phyloP scores from a whole-genome alignment of 2,797 vertebrate species.

The Dipus sagitta region DNA sequence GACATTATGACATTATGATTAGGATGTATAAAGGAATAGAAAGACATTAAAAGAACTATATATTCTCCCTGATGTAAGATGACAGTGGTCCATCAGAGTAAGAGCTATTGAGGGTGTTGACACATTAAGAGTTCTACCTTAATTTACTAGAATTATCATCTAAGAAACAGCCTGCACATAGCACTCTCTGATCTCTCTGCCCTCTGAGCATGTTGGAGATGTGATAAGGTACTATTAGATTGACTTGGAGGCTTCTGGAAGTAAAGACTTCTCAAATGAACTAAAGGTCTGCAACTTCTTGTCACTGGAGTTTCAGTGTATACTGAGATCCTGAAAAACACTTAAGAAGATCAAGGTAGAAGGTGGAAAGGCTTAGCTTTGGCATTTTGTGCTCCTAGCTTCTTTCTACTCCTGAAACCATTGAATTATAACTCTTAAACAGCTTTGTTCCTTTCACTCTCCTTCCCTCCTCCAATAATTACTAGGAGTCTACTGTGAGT shows the following conservation, averaged over 20 bases:
- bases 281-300: conserved; percentile 22
- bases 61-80: conserved; percentile 26
- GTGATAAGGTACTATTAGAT: conserved; percentile 32
- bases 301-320: conserved; percentile 37
- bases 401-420: conserved; percentile 4
- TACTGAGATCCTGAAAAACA: conserved; percentile 1
- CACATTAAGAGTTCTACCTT: conserved; percentile 55
- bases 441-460: background rate
- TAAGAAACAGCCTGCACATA: conserved; percentile 39
- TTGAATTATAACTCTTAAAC: conserved; percentile 39
- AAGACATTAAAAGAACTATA: conserved; percentile 59
- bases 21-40: background rate
- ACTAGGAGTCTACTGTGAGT: background rate
- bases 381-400: background rate
- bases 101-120: background rate
- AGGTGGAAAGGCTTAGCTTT: conserved; percentile 9
- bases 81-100: background rate
- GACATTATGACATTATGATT: no score
- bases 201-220: background rate
- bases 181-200: background rate
- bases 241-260: conserved; percentile 39
- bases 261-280: conserved; percentile 44
- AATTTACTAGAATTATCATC: conserved; percentile 42
- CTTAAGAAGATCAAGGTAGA: background rate
- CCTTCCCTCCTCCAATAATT: conserved; percentile 42